Conservation (phyloP, 2,888 invertebrate genomes). For the Zhengitettix transpicula region DNA sequence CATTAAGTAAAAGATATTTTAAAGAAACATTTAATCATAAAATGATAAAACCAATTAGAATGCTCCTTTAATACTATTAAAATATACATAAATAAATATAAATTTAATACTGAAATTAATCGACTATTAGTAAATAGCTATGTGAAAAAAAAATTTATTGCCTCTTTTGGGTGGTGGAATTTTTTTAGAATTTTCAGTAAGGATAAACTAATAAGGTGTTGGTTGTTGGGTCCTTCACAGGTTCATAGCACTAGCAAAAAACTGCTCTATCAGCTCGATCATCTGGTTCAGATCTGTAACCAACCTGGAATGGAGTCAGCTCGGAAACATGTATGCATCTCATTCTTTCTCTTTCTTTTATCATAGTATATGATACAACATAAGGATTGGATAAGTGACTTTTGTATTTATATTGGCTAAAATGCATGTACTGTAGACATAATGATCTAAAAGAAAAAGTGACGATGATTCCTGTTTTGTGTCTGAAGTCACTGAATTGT, state of each 20-base stretch:
- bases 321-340: constrained; percentile 53
- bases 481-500: too few relatives aligned
- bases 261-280: constrained; percentile 85
- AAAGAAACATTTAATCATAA: too few relatives aligned
- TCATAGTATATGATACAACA: neutral
- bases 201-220: constrained; percentile 8
- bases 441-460: too few relatives aligned
- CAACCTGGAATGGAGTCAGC: constrained; percentile 61
- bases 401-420: too few relatives aligned
- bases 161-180: neutral
- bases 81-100: too few relatives aligned
- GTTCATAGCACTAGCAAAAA: constrained; percentile 93
- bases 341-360: constrained; percentile 1
- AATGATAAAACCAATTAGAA: too few relatives aligned
- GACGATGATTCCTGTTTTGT: too few relatives aligned
- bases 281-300: constrained; percentile 90
- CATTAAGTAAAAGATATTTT: too few relatives aligned
- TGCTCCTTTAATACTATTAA: too few relatives aligned
- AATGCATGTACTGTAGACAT: too few relatives aligned
- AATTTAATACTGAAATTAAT: too few relatives aligned
- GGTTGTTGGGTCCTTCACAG: constrained; percentile 29
- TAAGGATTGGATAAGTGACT: neutral
- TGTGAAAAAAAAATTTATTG: neutral
- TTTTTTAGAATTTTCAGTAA: neutral
- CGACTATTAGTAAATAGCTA: too few relatives aligned